phyloP scores from a whole-genome alignment of 2,113 vertebrate genomes.

The Chloropsis hardwickii region DNA sequence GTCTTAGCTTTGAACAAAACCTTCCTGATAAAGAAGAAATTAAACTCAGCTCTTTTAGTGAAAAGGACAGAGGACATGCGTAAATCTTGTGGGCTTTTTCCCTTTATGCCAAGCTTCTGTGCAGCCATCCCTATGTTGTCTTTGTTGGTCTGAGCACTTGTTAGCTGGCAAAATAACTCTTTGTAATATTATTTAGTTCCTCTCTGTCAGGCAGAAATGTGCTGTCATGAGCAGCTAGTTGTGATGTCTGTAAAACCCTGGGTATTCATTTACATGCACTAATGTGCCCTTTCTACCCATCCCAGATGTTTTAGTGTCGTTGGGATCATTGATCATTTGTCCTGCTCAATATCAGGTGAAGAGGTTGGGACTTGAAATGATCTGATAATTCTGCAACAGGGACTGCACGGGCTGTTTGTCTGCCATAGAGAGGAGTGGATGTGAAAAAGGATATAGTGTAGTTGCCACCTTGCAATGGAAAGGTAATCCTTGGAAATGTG shows the following conservation, averaged over 20 bases:
- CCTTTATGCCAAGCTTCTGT: not conserved
- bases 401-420: not conserved
- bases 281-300: not conserved
- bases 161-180: not conserved
- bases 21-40: not conserved
- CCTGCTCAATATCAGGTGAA: constrained; percentile 35
- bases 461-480: not conserved
- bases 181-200: not conserved
- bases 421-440: not conserved
- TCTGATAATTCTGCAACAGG: constrained; percentile 1
- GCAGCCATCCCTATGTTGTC: not conserved
- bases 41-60: not conserved
- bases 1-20: not conserved
- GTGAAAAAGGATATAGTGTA: not conserved
- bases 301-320: constrained; percentile 31
- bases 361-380: constrained; percentile 30
- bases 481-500: not conserved
- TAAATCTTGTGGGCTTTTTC: not conserved
- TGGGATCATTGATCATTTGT: constrained; percentile 7
- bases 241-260: not conserved
- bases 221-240: not conserved
- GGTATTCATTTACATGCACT: constrained; percentile 32
- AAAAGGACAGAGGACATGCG: not conserved
- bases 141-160: not conserved
- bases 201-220: not conserved